Evolutionary conservation across 2,797 vertebrate species (phyloP).

Genomic region (Melanogrammus aeglefinus): DNA sequence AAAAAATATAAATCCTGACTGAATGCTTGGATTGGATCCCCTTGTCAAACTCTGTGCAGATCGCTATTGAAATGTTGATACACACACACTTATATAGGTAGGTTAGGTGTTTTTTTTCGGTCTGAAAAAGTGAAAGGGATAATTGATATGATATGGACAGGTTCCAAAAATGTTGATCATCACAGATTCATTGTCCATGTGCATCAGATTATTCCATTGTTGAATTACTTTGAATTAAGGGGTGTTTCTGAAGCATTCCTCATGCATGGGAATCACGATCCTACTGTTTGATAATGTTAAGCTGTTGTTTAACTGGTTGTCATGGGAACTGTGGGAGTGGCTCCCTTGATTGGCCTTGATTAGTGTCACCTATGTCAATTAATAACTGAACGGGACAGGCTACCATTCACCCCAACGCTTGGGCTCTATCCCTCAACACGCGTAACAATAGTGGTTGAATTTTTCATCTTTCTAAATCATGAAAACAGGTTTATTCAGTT

Average conservation of each 20-base stretch:
- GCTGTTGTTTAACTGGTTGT: too few species aligned
- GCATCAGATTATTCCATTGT: neutral
- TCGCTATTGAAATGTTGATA: neutral
- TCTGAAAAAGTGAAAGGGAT: too few species aligned
- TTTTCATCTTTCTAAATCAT: too few species aligned
- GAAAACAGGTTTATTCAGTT: too few species aligned
- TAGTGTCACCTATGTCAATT: too few species aligned
- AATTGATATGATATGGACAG: neutral
- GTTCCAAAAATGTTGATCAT: neutral
- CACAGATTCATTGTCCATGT: neutral
- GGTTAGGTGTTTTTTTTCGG: neutral
- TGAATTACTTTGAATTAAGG: neutral
- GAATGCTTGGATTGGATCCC: neutral
- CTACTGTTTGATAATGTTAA: too few species aligned
- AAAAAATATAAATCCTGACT: neutral
- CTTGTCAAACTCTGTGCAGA: neutral
- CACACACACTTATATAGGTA: neutral
- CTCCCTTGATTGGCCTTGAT: too few species aligned
- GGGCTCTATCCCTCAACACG: too few species aligned
- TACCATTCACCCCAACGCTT: too few species aligned
- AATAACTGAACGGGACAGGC: too few species aligned
- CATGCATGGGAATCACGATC: neutral
- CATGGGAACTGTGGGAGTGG: too few species aligned
- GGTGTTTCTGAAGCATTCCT: neutral
- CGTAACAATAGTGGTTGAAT: too few species aligned